These are phyloP conservation scores for Caenorhabditis brenneri DNA, from an alignment of 1,140 invertebrate species.

Conservation along the genomic window DNA sequence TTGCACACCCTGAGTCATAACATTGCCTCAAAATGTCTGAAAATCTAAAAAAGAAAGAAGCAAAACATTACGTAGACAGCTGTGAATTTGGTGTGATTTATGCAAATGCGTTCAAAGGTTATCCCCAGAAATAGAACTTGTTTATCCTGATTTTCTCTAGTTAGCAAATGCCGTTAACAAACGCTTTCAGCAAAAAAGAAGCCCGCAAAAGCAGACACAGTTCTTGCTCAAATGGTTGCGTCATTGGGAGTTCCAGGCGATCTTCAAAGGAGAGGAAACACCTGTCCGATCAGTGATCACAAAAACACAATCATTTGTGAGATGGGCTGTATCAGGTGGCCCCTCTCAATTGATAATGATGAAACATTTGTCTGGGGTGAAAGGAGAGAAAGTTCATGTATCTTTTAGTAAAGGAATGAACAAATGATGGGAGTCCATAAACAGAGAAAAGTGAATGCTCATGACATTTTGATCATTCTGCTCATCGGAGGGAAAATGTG, in stretches of 20 bases:
- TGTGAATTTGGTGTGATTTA: constrained; percentile 1
- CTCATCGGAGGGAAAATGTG: not conserved
- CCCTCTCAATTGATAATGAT: not conserved
- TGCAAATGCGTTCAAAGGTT: constrained; percentile 16
- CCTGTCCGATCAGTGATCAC: constrained; percentile 24
- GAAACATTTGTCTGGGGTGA: constrained; percentile 3
- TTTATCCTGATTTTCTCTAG: not conserved
- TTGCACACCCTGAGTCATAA: not conserved
- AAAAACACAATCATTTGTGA: constrained; percentile 28
- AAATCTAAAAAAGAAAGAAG: not conserved
- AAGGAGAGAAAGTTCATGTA: not conserved
- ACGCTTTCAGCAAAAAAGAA: too few species aligned
- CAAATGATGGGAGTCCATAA: not conserved
- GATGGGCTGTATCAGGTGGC: not conserved
- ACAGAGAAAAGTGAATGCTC: not conserved
- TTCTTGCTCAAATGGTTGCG: not conserved
- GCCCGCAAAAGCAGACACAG: not conserved
- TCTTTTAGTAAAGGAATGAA: not conserved
- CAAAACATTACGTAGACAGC: not conserved
- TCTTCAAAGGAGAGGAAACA: constrained; percentile 13
- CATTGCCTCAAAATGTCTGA: not conserved
- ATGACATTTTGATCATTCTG: not conserved
- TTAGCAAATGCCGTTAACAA: too few species aligned
- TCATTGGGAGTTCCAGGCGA: constrained; percentile 12
- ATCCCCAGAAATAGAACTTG: not conserved